A percentile compares a stretch with the other conserved stretches of the same genome.
Evolutionary conservation across 1,140 invertebrate species (phyloP).

Genomic region (Geopemphigus sp.): DNA sequence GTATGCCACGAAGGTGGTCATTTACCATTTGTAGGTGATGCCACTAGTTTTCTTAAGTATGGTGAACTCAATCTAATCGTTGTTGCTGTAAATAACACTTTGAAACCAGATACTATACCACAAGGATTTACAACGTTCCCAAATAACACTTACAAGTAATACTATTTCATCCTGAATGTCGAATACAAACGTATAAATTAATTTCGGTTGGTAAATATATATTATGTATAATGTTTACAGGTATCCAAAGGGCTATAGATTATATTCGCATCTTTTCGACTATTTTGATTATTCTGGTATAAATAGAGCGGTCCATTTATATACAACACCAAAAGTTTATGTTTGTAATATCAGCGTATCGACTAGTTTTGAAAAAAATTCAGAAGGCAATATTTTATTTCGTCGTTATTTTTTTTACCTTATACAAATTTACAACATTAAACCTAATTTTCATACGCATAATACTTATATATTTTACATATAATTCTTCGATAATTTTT

Average conservation of each 20-base stretch:
- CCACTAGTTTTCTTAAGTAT: conserved; percentile 68
- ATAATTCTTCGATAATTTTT: background rate
- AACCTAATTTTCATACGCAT: too few species aligned
- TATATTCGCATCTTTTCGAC: conserved; percentile 83
- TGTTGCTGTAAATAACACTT: conserved; percentile 90
- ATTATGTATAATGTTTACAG: conserved; percentile 6
- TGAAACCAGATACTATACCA: conserved; percentile 77
- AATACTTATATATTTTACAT: too few species aligned
- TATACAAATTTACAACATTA: too few species aligned
- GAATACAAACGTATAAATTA: background rate
- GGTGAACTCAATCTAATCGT: conserved; percentile 77
- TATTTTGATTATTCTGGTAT: conserved; percentile 99
- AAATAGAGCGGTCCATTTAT: conserved; percentile 83
- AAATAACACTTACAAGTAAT: conserved; percentile 55
- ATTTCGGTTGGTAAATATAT: background rate
- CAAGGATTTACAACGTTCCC: conserved; percentile 67
- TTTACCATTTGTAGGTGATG: conserved; percentile 86
- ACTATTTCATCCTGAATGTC: background rate
- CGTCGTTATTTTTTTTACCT: too few species aligned
- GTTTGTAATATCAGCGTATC: conserved; percentile 81
- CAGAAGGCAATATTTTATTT: background rate
- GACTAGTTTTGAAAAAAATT: conserved; percentile 62
- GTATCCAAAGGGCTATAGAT: conserved; percentile 63
- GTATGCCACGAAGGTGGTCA: conserved; percentile 90
- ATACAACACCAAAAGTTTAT: conserved; percentile 78